Evolutionary conservation across 2,888 invertebrate genomes (phyloP), one percentile per base, ranked within the genome.

Genomic region (Pristionchus japonicus): DNA sequence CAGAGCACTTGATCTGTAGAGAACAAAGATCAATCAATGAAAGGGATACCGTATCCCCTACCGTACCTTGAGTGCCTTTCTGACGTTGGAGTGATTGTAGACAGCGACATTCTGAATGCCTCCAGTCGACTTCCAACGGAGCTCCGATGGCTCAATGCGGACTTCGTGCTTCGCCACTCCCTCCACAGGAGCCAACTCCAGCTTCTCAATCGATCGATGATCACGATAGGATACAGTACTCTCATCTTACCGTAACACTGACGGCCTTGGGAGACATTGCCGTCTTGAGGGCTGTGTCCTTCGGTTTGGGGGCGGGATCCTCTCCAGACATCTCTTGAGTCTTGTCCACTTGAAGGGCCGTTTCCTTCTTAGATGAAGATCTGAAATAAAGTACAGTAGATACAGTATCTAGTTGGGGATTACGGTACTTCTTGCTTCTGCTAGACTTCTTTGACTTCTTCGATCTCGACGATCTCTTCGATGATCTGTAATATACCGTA

Each of bases 391-490:
- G 15, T 67, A 67, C 67, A 6, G 34, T 67, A 67, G 67, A 34
- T 67, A 67, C 34, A 67, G 67, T 67, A 34, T 31, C 31, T 15
- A 15, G 34, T 67, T 2, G 64, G n/a, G 20, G 13, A 31, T 1
- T 67, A 67, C 67, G 20, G 67, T 23, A 74, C 70, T 74, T 74
- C 70, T 74, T 74, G 70, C 70, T 74, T 74, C 70, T 74, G 40
- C 40, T 74, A 37, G 70, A 74, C 7, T 37, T 74, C 40, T 74
- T 74, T 23, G 70, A 74, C 70, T 64, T 74, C 70, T 70, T 70
- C 15, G 34, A 34, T 37, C n/a, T 70, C 2, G 67, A 70, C 67
- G 67, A 70, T 70, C 67, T 70, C 67, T 37, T 70, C 15, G 64
- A 64, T 4, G n/a, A n/a, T 64, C 67, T 70, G 67, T 4, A 34